These are phyloP conservation scores for Drosophila histrio DNA, from an alignment of 2,888 invertebrate genomes.

Conservation along the genomic window DNA sequence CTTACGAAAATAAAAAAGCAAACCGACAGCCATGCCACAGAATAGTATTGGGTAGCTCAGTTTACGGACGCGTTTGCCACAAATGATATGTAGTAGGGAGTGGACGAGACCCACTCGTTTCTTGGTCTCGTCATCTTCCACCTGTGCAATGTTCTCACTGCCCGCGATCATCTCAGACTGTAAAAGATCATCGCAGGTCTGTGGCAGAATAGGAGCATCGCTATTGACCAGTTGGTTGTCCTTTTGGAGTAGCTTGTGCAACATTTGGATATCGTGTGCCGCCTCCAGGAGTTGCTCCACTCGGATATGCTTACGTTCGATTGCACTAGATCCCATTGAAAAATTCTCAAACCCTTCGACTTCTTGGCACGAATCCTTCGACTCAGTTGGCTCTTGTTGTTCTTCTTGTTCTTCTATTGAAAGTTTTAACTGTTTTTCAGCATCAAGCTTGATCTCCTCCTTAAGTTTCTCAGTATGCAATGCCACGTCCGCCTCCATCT, in stretches of 20 bases:
- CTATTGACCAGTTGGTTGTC: slow-evolving; percentile 2
- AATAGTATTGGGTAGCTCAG: slow-evolving; percentile 53
- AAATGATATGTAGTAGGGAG: slow-evolving; percentile 32
- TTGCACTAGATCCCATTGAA: not conserved
- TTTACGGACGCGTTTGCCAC: slow-evolving; percentile 31
- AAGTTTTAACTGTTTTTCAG: not conserved
- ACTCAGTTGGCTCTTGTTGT: not conserved
- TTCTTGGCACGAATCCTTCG: not conserved
- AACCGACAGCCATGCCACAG: slow-evolving; percentile 60
- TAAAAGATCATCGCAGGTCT: not conserved
- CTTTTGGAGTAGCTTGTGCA: slow-evolving; percentile 43
- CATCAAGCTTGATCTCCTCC: slow-evolving; percentile 23
- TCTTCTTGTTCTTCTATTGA: not conserved
- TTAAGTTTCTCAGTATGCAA: slow-evolving; percentile 23
- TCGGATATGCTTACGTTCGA: slow-evolving; percentile 40
- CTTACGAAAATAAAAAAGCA: slow-evolving; percentile 63
- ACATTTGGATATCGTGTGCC: slow-evolving; percentile 46
- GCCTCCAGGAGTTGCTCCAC: slow-evolving; percentile 55
- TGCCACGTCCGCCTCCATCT: slow-evolving; percentile 64
- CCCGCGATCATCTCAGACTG: not conserved
- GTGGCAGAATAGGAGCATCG: not conserved
- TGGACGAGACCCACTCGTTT: slow-evolving; percentile 13
- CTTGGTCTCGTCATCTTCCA: not conserved
- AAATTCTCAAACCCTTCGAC: not conserved
- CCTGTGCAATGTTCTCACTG: not conserved